A percentile compares a stretch with the other conserved stretches of the same genome.
Evolutionary conservation across 2,888 invertebrate genomes (phyloP).

Genomic region (Encarsia formosa): DNA sequence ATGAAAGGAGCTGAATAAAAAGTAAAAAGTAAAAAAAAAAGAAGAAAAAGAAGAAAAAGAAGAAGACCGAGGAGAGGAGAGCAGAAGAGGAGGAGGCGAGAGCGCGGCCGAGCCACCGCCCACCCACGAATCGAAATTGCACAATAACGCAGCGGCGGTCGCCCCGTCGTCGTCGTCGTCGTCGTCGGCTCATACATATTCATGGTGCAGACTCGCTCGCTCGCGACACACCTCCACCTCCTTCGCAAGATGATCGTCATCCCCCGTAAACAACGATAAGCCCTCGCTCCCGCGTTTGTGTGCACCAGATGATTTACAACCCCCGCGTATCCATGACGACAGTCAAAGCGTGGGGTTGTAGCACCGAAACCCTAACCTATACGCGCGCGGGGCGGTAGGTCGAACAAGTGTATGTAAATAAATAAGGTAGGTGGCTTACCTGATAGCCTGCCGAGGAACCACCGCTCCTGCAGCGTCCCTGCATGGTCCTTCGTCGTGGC

Average conservation of each 20-base stretch:
- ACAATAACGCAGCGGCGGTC: conserved; percentile 21
- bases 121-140: conserved; percentile 25
- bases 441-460: conserved; percentile 61
- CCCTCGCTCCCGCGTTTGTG: too few species aligned
- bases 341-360: too few species aligned
- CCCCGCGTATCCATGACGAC: too few species aligned
- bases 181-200: too few species aligned
- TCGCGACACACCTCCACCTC: too few species aligned
- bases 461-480: too few species aligned
- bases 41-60: background rate
- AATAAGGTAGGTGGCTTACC: conserved; percentile 52
- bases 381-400: too few species aligned
- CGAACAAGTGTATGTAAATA: background rate
- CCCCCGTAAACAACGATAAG: too few species aligned
- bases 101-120: conserved; percentile 5
- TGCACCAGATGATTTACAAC: too few species aligned
- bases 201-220: conserved; percentile 1
- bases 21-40: background rate
- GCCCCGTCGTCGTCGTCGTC: too few species aligned
- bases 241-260: too few species aligned
- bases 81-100: background rate
- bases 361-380: too few species aligned
- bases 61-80: background rate
- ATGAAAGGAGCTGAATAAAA: background rate
- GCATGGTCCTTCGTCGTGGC: conserved; percentile 36